phyloP scores from a whole-genome alignment of 2,797 vertebrate species.

The Oryzias sinensis region DNA sequence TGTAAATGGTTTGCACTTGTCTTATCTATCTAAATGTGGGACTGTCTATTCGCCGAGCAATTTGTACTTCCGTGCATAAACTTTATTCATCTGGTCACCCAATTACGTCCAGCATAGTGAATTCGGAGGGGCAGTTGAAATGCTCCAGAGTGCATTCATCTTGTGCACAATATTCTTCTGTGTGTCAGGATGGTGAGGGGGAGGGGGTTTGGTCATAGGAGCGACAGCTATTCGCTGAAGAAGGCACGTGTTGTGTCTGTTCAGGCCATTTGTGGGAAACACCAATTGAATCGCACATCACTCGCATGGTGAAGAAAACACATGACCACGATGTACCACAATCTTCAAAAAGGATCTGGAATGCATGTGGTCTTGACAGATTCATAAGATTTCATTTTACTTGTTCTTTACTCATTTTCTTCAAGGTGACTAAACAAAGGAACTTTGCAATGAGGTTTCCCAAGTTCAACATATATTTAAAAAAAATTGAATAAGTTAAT shows the following conservation, averaged over 20 bases:
- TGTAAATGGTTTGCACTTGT: slow-evolving; percentile 63
- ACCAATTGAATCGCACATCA: slow-evolving; percentile 26
- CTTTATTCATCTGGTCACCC: slow-evolving; percentile 28
- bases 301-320: slow-evolving; percentile 53
- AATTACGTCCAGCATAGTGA: slow-evolving; percentile 10
- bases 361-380: neutral
- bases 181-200: slow-evolving; percentile 58
- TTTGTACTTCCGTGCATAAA: slow-evolving; percentile 45
- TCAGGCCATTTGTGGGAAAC: slow-evolving; percentile 70
- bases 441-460: neutral
- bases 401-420: neutral
- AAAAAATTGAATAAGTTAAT: neutral
- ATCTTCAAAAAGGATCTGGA: slow-evolving; percentile 17
- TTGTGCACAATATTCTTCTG: slow-evolving; percentile 8
- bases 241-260: slow-evolving; percentile 57
- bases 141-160: slow-evolving; percentile 7
- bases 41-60: slow-evolving; percentile 24
- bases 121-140: slow-evolving; percentile 16
- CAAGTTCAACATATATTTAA: neutral
- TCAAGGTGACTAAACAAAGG: neutral
- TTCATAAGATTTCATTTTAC: neutral
- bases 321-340: slow-evolving; percentile 16
- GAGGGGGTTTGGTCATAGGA: slow-evolving; percentile 51
- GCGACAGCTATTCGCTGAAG: slow-evolving; percentile 74
- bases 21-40: slow-evolving; percentile 44